Percentiles rank a stretch among this genome's conserved stretches.
These are phyloP conservation scores for Pangasianodon hypophthalmus DNA, from an alignment of 2,113 vertebrate genomes.

Conservation along the genomic window DNA sequence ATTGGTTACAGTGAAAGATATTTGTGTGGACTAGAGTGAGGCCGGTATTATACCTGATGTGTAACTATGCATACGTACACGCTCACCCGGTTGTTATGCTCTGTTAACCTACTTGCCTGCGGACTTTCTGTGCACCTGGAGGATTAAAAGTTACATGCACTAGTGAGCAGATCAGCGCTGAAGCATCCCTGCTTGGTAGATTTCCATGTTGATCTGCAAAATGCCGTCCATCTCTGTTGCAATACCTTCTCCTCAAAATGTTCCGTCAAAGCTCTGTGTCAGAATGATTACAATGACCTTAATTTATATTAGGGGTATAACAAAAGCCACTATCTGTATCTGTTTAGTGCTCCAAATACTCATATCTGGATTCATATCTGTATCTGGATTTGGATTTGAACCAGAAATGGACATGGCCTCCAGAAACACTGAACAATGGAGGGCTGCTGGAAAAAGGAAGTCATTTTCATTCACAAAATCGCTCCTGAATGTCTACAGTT, in stretches of 20 bases:
- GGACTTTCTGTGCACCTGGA: neutral
- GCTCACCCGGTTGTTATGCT: conserved; percentile 1
- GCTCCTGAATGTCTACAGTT: neutral
- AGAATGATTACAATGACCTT: neutral
- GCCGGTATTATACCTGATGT: neutral
- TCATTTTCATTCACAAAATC: neutral
- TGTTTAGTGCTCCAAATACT: neutral
- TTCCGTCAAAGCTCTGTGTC: neutral
- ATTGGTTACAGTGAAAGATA: neutral
- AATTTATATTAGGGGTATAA: neutral
- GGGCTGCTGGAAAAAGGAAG: neutral
- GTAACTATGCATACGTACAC: conserved; percentile 1
- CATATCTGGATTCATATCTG: neutral
- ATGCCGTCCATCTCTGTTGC: neutral
- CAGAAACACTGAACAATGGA: neutral
- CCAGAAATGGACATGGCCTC: neutral
- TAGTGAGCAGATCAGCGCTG: neutral
- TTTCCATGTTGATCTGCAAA: neutral
- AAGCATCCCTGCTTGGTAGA: neutral
- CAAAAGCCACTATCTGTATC: neutral
- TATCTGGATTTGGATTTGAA: neutral
- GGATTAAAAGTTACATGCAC: conserved; percentile 14
- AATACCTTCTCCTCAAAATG: neutral
- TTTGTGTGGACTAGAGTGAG: neutral
- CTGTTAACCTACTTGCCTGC: conserved; percentile 11